Evolutionary conservation across 2,113 vertebrate species (phyloP).

Genomic region (Sebastes schlegelii): DNA sequence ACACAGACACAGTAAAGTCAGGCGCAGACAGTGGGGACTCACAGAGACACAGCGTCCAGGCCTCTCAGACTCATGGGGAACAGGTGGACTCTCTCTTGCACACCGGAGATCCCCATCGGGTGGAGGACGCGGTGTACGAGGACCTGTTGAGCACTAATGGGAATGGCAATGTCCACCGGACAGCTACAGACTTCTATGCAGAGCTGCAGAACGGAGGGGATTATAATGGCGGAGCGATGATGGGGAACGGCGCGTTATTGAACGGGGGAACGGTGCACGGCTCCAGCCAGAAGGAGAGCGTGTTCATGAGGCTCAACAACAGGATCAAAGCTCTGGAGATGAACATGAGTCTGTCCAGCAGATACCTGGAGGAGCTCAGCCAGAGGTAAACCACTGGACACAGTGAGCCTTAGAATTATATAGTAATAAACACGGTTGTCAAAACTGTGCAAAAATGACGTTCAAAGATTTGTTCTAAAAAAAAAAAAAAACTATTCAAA

Average conservation of each 20-base stretch:
- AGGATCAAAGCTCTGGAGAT: slow-evolving; percentile 98
- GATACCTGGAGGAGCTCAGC: slow-evolving; percentile 98
- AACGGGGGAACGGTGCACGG: slow-evolving; percentile 87
- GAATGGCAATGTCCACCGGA: slow-evolving; percentile 85
- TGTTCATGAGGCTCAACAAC: slow-evolving; percentile 99
- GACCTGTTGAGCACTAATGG: slow-evolving; percentile 80
- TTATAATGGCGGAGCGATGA: slow-evolving; percentile 86
- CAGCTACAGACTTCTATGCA: slow-evolving; percentile 96
- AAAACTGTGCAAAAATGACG: too few relatives aligned
- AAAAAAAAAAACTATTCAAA: too few relatives aligned
- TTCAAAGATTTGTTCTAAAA: too few relatives aligned
- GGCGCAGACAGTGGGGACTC: slow-evolving; percentile 68
- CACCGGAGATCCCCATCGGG: slow-evolving; percentile 78
- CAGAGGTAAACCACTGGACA: slow-evolving; percentile 88
- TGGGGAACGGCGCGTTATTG: slow-evolving; percentile 83
- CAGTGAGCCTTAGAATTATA: background rate
- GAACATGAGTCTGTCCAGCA: slow-evolving; percentile 98
- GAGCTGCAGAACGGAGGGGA: slow-evolving; percentile 94
- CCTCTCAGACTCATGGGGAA: slow-evolving; percentile 54
- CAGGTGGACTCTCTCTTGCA: slow-evolving; percentile 70
- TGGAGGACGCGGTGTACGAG: slow-evolving; percentile 88
- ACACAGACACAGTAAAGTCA: slow-evolving; percentile 71
- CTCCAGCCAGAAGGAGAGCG: slow-evolving; percentile 97
- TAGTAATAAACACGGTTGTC: background rate
- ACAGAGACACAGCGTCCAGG: slow-evolving; percentile 28